These are phyloP conservation scores for Craniophora ligustri DNA, from an alignment of 2,888 invertebrate species.

Conservation along the genomic window DNA sequence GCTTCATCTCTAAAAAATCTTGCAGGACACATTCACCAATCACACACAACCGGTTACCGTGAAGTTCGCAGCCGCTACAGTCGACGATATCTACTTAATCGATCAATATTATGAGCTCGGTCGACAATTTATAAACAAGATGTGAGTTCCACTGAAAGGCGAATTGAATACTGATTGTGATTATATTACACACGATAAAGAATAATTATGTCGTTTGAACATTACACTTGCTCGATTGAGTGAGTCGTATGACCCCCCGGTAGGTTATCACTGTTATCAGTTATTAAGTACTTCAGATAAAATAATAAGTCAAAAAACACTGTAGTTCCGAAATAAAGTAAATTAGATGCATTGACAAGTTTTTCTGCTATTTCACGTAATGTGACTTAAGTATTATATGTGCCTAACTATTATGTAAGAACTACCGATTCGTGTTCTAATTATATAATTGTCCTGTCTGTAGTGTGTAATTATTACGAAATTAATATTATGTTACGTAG, in stretches of 20 bases:
- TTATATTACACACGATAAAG: constrained; percentile 9
- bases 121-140: constrained; percentile 49
- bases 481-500: no score
- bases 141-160: constrained; percentile 34
- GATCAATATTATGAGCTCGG: constrained; percentile 37
- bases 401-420: no score
- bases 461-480: no score
- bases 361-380: no score
- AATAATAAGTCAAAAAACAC: no score
- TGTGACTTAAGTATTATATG: no score
- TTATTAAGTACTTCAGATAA: no score
- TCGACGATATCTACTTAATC: constrained; percentile 3
- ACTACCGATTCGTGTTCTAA: no score
- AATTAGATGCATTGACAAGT: no score
- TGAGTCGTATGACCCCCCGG: constrained; percentile 19
- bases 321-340: no score
- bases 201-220: constrained; percentile 4
- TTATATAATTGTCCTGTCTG: no score
- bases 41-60: constrained; percentile 24
- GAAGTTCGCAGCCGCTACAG: constrained; percentile 23
- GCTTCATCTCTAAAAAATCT: background rate
- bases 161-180: constrained; percentile 34
- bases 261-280: constrained; percentile 35
- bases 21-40: constrained; percentile 5
- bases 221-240: constrained; percentile 2